Base-by-base conservation (phyloP, 2,797 vertebrate genomes). In the Decapterus maruadsi region DNA sequence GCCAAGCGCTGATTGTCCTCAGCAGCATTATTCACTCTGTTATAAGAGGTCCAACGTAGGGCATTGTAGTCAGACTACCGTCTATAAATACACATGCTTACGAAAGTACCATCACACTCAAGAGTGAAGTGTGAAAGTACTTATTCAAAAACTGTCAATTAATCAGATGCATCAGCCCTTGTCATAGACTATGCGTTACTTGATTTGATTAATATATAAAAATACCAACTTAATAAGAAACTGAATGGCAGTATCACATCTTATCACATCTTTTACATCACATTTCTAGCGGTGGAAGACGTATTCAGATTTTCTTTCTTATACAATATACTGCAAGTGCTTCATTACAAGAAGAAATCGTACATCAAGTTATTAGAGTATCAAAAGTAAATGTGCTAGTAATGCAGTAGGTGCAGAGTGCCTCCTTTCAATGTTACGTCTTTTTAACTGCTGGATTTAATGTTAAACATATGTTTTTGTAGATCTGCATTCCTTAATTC, bases 21-120 rank as follows among this genome's bases (percentile, higher is more conserved):
- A 59, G 43, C 38, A 59, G 43, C 51, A 55, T 69, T 62, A 70
- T 67, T 71, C 58, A 9, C 55, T 22, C 53, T 55, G 20, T 38
- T 64, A 57, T 77, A 77, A 65, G 68, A 65, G 68, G 62, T 76
- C 46, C 11, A 57, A 58, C 31, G 64, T 40, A 20, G 59, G 57
- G 29, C 72, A 63, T 77, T 80, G 50, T 80, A 31, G 38, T 75
- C 68, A 76, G 51, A 53, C 43, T 53, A 65, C 16, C 58, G 5
- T 12, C 75, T 83, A 86, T 85, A 74, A 90, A 91, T 91, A 92
- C 71, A 67, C 55, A 66, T 76, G 72, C 81, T 68, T 87, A 72
- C 43, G 58, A 67, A 75, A 56, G 60, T 61, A 84, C 26, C 26
- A 88, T 67, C 66, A 73, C 80, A 84, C 56, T 56, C 69, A 45